These are phyloP conservation scores for Callionymus lyra DNA, from an alignment of 2,113 vertebrate species.

Conservation along the genomic window DNA sequence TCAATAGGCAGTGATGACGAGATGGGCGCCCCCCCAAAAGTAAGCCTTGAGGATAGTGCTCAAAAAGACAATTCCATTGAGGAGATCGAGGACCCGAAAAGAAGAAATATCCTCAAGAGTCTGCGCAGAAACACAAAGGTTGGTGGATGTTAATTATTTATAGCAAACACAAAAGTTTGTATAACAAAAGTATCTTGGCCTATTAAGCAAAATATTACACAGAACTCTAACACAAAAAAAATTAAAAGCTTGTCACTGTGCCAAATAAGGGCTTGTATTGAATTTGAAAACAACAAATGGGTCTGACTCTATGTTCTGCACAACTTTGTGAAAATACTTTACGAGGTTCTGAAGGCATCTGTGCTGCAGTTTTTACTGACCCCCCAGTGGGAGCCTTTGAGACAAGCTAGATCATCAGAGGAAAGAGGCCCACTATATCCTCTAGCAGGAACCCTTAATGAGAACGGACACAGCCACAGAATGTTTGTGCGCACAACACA, in stretches of 20 bases:
- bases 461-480: no score
- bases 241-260: no score
- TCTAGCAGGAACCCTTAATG: no score
- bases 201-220: no score
- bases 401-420: slow-evolving; percentile 29
- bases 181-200: no score
- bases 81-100: slow-evolving; percentile 81
- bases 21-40: slow-evolving; percentile 70
- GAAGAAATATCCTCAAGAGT: slow-evolving; percentile 84
- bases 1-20: slow-evolving; percentile 89
- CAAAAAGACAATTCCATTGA: slow-evolving; percentile 82
- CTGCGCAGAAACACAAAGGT: slow-evolving; percentile 86
- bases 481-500: no score
- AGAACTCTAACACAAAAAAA: no score
- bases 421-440: slow-evolving; percentile 9
- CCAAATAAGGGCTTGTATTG: slow-evolving; percentile 4
- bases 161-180: no score
- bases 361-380: slow-evolving; percentile 20
- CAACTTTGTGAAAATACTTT: slow-evolving; percentile 16
- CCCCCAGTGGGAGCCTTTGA: slow-evolving; percentile 20
- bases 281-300: slow-evolving; percentile 13
- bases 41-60: slow-evolving; percentile 75
- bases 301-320: slow-evolving; percentile 11
- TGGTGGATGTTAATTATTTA: no score
- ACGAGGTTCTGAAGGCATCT: slow-evolving; percentile 17